Evolutionary conservation across 2,797 vertebrate genomes (phyloP).

Genomic region (Hemibagrus guttatus): DNA sequence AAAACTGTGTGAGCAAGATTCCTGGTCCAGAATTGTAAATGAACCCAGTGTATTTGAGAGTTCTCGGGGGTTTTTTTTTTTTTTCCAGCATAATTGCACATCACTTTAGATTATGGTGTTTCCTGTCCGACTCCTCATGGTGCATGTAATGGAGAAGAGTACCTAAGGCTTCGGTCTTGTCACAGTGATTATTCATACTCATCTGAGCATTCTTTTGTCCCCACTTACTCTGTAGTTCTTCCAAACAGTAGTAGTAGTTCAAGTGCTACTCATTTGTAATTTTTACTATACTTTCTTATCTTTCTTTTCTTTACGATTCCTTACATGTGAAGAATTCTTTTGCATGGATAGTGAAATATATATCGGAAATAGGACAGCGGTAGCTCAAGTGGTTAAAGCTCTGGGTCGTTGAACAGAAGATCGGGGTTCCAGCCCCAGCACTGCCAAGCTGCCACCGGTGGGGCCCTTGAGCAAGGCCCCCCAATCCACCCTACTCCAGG

Average conservation of each 20-base stretch:
- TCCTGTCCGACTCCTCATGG: slow-evolving; percentile 3
- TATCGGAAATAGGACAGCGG: too few species aligned
- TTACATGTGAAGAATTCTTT: too few species aligned
- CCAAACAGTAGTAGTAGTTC: too few species aligned
- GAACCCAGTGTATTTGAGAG: neutral
- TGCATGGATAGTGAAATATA: too few species aligned
- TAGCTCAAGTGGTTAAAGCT: too few species aligned
- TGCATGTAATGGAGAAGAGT: slow-evolving; percentile 40
- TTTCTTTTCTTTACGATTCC: neutral
- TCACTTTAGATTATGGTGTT: neutral
- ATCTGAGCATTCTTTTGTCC: neutral
- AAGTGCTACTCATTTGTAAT: neutral
- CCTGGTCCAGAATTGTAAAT: neutral
- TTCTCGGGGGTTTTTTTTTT: neutral
- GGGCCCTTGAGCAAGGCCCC: too few species aligned
- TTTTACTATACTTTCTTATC: neutral
- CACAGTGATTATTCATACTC: slow-evolving; percentile 32
- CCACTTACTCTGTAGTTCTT: neutral
- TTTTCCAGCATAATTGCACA: neutral
- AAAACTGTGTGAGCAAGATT: neutral
- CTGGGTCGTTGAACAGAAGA: too few species aligned
- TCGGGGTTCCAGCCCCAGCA: too few species aligned
- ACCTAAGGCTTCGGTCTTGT: slow-evolving; percentile 3
- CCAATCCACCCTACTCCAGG: too few species aligned
- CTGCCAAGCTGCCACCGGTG: too few species aligned